phyloP scores from a whole-genome alignment of 2,113 vertebrate genomes.

The Alectura lathami region DNA sequence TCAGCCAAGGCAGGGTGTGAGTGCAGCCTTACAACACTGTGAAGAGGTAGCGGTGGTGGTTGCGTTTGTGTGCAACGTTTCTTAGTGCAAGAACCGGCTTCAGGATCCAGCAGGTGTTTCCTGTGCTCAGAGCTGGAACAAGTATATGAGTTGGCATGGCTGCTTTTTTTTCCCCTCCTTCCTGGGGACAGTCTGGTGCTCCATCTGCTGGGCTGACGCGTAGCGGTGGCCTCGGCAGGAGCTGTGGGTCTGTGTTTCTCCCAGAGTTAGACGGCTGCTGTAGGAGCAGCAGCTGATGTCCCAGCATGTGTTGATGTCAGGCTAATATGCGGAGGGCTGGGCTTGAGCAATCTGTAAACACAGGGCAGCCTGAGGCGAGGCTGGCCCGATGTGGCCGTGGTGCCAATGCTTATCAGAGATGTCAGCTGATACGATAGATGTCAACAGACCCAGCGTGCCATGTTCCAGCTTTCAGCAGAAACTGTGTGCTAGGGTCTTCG shows the following conservation, averaged over 20 bases:
- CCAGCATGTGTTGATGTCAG: neutral
- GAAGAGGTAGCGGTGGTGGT: neutral
- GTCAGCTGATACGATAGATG: neutral
- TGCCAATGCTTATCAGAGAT: too few species aligned
- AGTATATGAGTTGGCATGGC: rapidly evolving
- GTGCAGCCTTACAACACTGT: neutral
- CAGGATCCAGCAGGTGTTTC: neutral
- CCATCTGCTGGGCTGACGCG: constrained; percentile 20
- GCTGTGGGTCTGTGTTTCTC: neutral
- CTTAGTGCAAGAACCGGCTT: neutral
- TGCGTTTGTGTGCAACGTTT: too few species aligned
- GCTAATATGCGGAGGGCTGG: neutral
- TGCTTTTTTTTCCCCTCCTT: neutral
- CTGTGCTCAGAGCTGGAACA: neutral
- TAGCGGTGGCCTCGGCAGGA: rapidly evolving
- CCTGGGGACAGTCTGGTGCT: neutral
- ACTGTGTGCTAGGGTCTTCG: rapidly evolving
- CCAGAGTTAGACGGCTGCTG: neutral
- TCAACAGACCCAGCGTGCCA: neutral
- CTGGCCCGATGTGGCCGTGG: rapidly evolving
- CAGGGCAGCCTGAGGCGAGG: neutral
- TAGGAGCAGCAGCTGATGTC: neutral
- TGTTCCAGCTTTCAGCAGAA: neutral
- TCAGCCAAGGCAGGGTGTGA: neutral
- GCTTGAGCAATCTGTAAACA: neutral